phyloP scores from a whole-genome alignment of 2,113 vertebrate species.

The Neodontobutis hainanensis region DNA sequence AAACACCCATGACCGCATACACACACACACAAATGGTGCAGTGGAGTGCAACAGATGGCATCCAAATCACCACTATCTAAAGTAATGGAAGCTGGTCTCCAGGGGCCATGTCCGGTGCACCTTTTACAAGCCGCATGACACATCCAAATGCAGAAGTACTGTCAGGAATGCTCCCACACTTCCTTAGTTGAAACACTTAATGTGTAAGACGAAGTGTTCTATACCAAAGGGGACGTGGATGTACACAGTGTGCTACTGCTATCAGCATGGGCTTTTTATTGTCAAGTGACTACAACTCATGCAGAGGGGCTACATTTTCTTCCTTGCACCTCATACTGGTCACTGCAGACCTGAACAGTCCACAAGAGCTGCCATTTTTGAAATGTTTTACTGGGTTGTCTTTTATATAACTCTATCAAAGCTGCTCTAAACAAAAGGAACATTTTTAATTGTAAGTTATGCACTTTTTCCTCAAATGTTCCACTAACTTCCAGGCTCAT shows the following conservation, averaged over 20 bases:
- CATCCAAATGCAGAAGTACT: constrained; percentile 42
- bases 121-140: constrained; percentile 32
- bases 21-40: constrained; percentile 15
- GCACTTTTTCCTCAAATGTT: background rate
- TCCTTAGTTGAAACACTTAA: background rate
- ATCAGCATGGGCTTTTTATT: background rate
- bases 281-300: background rate
- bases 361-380: background rate
- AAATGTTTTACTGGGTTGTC: background rate
- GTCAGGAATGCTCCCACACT: background rate
- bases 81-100: constrained; percentile 52
- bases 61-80: constrained; percentile 62
- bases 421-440: background rate
- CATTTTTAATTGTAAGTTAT: background rate
- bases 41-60: constrained; percentile 53
- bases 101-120: constrained; percentile 25
- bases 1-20: constrained; percentile 39
- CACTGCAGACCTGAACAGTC: background rate
- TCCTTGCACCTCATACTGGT: background rate
- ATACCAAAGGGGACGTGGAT: background rate
- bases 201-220: background rate
- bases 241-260: no score
- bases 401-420: background rate
- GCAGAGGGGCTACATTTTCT: background rate
- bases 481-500: background rate